Evolutionary conservation across 2,888 invertebrate genomes (phyloP).

Genomic region (Helobdella robusta): DNA sequence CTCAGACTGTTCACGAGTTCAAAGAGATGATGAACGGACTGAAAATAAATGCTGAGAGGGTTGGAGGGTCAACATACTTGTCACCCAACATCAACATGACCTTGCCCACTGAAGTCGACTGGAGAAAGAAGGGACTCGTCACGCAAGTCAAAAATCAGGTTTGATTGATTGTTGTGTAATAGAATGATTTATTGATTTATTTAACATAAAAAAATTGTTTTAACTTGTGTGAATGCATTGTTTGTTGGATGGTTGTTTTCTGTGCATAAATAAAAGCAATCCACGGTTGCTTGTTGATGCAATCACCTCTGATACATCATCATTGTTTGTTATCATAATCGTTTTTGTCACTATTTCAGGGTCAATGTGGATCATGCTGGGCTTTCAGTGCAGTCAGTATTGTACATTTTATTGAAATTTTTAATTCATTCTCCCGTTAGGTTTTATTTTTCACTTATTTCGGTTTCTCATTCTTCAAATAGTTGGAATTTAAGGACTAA

Average conservation of each 20-base stretch:
- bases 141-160: constrained; percentile 17
- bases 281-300: no score
- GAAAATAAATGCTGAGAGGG: no score
- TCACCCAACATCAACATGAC: not conserved
- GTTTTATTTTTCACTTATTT: not conserved
- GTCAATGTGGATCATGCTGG: constrained; percentile 23
- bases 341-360: not conserved
- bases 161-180: no score
- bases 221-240: no score
- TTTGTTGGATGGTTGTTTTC: no score
- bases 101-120: constrained; percentile 38
- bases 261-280: no score
- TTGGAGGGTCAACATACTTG: no score
- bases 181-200: no score
- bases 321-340: not conserved
- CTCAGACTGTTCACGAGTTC: constrained; percentile 10
- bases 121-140: constrained; percentile 36
- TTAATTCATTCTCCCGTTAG: not conserved
- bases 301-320: no score
- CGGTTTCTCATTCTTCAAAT: no score
- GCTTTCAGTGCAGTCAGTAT: constrained; percentile 22
- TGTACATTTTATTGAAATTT: not conserved
- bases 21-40: constrained; percentile 1
- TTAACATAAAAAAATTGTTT: no score
- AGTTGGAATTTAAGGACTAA: no score